Percentiles rank a stretch among this genome's conserved stretches.
phyloP scores from a whole-genome alignment of 2,888 invertebrate species.

The Cerceris rybyensis region DNA sequence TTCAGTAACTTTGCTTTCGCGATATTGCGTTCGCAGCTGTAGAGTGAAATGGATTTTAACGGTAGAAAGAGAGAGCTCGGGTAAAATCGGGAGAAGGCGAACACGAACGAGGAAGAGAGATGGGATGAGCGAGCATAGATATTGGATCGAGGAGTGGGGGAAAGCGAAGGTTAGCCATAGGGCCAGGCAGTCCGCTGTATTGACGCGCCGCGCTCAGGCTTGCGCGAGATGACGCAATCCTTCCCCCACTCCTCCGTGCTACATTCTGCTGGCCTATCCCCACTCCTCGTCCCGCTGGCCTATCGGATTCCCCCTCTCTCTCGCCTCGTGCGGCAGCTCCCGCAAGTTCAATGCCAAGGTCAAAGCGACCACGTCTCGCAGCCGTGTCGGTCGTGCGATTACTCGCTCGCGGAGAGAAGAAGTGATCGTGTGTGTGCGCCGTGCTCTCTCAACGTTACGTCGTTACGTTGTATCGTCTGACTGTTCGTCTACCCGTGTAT shows the following conservation, averaged over 20 bases:
- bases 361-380: constrained; percentile 77
- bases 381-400: constrained; percentile 72
- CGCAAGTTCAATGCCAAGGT: constrained; percentile 82
- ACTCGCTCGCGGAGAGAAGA: constrained; percentile 69
- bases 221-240: constrained; percentile 80
- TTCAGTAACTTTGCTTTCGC: not conserved
- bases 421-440: constrained; percentile 54
- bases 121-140: constrained; percentile 21
- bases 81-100: constrained; percentile 8
- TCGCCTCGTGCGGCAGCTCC: constrained; percentile 62
- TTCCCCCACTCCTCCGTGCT: constrained; percentile 27
- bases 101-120: constrained; percentile 1
- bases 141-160: constrained; percentile 28
- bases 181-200: constrained; percentile 75
- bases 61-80: constrained; percentile 27
- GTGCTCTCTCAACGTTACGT: not conserved
- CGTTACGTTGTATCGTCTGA: constrained; percentile 1
- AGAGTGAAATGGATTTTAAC: constrained; percentile 23
- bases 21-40: constrained; percentile 1
- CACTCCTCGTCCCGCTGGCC: constrained; percentile 21
- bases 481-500: constrained; percentile 7
- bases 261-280: constrained; percentile 42
- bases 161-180: constrained; percentile 76
- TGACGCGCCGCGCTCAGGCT: constrained; percentile 77
- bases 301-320: constrained; percentile 36